A percentile compares a stretch with the other conserved stretches of the same genome.
phyloP scores from a whole-genome alignment of 2,888 invertebrate genomes.

The Andrena fulva region DNA sequence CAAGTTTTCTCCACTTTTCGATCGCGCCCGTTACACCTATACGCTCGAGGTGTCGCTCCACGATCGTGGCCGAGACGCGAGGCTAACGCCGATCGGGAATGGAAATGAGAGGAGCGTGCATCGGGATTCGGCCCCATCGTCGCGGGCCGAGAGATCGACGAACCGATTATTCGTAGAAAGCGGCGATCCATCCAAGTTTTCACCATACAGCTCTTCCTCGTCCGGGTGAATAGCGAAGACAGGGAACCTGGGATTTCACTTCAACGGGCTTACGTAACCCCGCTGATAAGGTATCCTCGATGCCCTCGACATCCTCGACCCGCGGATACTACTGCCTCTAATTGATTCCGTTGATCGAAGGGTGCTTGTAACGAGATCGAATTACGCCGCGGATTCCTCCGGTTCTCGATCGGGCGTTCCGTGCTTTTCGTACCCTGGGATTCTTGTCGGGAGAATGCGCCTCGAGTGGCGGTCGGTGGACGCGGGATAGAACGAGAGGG shows the following conservation, averaged over 20 bases:
- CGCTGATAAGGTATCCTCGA: slow-evolving; percentile 17
- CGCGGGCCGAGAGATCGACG: not conserved
- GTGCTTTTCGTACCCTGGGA: slow-evolving; percentile 61
- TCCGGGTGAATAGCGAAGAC: not conserved
- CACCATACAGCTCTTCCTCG: not conserved
- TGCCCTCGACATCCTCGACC: too few relatives aligned
- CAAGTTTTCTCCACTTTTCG: slow-evolving; percentile 40
- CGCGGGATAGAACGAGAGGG: slow-evolving; percentile 44
- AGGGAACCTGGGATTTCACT: not conserved
- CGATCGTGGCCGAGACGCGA: slow-evolving; percentile 9
- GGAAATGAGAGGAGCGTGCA: slow-evolving; percentile 23
- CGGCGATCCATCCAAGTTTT: not conserved
- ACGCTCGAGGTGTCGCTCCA: not conserved
- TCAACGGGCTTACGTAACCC: not conserved
- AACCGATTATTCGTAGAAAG: slow-evolving; percentile 7
- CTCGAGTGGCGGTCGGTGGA: slow-evolving; percentile 37
- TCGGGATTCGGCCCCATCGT: not conserved
- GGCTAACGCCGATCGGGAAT: slow-evolving; percentile 20
- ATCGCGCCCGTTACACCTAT: slow-evolving; percentile 3
- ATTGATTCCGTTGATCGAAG: slow-evolving; percentile 30
- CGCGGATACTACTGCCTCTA: not conserved
- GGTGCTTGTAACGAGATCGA: slow-evolving; percentile 39
- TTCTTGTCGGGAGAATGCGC: slow-evolving; percentile 66
- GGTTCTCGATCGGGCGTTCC: slow-evolving; percentile 35
- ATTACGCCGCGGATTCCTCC: slow-evolving; percentile 17